Base-by-base conservation (phyloP, 37 sponge, comb jelly and placozoan genomes). In the Halichondria panicea region DNA sequence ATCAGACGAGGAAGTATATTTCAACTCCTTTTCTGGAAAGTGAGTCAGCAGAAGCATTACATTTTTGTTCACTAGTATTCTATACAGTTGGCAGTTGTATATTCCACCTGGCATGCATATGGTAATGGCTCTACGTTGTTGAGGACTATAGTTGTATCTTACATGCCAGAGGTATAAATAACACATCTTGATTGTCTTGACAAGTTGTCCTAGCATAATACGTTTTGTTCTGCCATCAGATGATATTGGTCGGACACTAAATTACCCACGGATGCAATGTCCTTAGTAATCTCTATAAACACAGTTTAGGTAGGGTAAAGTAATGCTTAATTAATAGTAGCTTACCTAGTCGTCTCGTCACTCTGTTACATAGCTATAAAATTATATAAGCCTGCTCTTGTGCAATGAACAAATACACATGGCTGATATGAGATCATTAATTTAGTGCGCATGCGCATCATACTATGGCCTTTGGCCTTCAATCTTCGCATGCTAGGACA, bases 1-100 rank as follows among this genome's bases (percentile, higher is more conserved):
- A 0, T n/a, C n/a, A 4, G 58, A 3, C 3, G 19, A 32, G 27
- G 39, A 31, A 3, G 35, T 90, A 52, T 90, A 71, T 67, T 80
- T 63, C 77, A 85, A 81, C 30, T 74, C 67, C 13, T 43, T 75
- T 61, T 76, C 82, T 45, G 76, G 77, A 55, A 71, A 59, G 91
- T 90, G 46, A 24, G 70, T 7, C 12, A 35, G n/a, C 28, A 35
- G 2, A 1, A 24, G 59, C 30, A 25, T 57, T n/a, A 24, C 9
- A 24, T 60, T n/a, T 11, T 60, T 21, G 11, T 60, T 13, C 62
- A 60, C 11, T 15, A 48, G 15, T 15, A 48, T 48, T 48, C 52
- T 15, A 11, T 18, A 15, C 13, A 11, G 13, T 48, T 48, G 13
- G 11, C 52, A 48, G 52, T 11, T 48, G 52, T 48, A 15, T 48